Evolutionary conservation across 2,113 vertebrate genomes (phyloP).

Genomic region (Triplophysa siluroides): DNA sequence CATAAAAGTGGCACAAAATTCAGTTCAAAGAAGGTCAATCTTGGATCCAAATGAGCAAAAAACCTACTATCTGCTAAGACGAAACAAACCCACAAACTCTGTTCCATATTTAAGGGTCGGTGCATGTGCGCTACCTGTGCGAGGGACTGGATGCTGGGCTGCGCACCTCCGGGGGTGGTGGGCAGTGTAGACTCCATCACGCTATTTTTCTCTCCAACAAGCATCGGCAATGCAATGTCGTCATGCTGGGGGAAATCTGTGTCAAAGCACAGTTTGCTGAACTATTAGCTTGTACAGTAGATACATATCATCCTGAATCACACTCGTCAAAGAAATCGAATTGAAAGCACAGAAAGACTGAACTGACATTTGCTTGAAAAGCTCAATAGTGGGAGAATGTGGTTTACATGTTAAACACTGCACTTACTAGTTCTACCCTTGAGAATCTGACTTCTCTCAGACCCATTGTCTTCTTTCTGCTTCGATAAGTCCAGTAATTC

Average conservation of each 20-base stretch:
- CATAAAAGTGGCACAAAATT: not conserved
- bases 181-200: not conserved
- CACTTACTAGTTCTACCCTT: conserved; percentile 29
- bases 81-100: not conserved
- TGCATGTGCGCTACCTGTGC: conserved; percentile 31
- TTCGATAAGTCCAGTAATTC: not conserved
- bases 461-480: conserved; percentile 7
- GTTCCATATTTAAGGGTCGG: not conserved
- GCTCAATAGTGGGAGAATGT: not conserved
- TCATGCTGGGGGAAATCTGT: conserved; percentile 16
- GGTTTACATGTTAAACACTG: not conserved
- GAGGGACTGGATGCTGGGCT: not conserved
- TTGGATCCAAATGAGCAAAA: not conserved
- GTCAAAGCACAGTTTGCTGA: not conserved
- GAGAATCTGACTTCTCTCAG: not conserved
- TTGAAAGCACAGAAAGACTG: too few species aligned
- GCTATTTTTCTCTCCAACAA: not conserved
- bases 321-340: too few species aligned
- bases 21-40: not conserved
- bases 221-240: not conserved
- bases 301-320: not conserved
- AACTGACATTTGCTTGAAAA: too few species aligned
- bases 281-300: not conserved
- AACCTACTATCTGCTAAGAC: not conserved
- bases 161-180: not conserved